Base-by-base conservation (phyloP, 2,888 invertebrate genomes). In the Morpho achilles region DNA sequence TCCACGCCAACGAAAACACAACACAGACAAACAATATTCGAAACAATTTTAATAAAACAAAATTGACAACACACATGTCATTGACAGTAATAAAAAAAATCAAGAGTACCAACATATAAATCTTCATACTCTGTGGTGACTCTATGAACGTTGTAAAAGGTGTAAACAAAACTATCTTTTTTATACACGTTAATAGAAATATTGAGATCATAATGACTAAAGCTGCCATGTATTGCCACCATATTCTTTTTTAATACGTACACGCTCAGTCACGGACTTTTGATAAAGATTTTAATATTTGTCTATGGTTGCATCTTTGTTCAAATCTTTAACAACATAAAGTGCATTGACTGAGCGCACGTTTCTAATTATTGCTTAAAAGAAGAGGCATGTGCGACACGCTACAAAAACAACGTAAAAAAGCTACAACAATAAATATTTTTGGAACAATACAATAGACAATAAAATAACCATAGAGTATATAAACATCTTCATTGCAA, bases 201-300 rank as follows among this genome's bases (percentile, higher is more conserved):
- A 61, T 57, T 74, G 74, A 75, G 74, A 75, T 73, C 74, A 74
- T 66, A 64, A 56, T 67, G 71, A 73, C 72, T 74, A 67, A 66
- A 61, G 63, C 54, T 65, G 66, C 72, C 69, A 68, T 66, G 63
- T 67, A 75, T 83, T 85, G 84, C 88, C 87, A 86, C 84, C 76
- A 67, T 73, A 75, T 72, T 65, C 62, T 52, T 60, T 48, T 61
- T 48, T 53, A 22, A 44, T 32, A 48, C 53, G 41, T 60, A 22
- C 32, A 55, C 49, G 53, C 53, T 52, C 44, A 56, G 8, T 22
- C 39, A 49, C 39, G 50, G 44, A 55, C 10, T 49, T 3, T 42
- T 23, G 44, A 47, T 23, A 48, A 8, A 23, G 3, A 10, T 8
- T 41, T 47, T 48, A 48, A 43, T 43, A 9, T 9, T 43, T 9